Evolutionary conservation across 2,888 invertebrate genomes (phyloP), one percentile per base, ranked within the genome.

Genomic region (Morinoia aosen): DNA sequence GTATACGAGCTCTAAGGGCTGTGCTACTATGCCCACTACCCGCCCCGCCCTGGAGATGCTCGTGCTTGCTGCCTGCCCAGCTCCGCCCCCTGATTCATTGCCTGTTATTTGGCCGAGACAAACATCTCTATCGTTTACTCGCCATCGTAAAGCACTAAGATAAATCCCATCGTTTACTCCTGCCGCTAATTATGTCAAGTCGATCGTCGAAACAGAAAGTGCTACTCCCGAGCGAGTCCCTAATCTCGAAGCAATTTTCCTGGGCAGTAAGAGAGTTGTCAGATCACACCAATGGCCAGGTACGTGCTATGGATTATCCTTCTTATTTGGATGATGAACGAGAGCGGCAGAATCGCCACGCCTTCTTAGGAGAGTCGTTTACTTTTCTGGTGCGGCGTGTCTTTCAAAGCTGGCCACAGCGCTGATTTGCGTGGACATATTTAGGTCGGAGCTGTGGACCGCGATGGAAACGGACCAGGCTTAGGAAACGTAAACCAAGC

Each of bases 131-230:
- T 93, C 93, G 93, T 57, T 33, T 56, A 93, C 93, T 93, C 93
- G 57, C 33, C 93, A 93, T 93, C 93, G 93, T 93, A 93, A 93
- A 93, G 93, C 93, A 93, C 57, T 57, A 33, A 93, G 93, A 93
- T 93, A 93, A 93, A 93, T 93, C 93, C 57, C 93, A 93, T 93
- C 93, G 93, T 93, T 93, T 93, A 93, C 58, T 57, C n/a, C 48
- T 33, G 93, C 93, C 93, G 48, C 56, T 93, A 93, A 93, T 93
- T 93, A 93, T 93, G 93, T 93, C 93, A 57, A 48, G 93, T 57
- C 57, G 93, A 93, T 93, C 93, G 93, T 93, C 93, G 93, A 93
- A 93, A 93, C 93, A 93, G 93, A 93, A 93, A 93, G 93, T 93
- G 93, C 57, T 57, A n/a, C 93, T 93, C 93, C 93, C 93, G 93